These are phyloP conservation scores for Tetragonula clypearis DNA, from an alignment of 1,140 invertebrate species.

Conservation along the genomic window DNA sequence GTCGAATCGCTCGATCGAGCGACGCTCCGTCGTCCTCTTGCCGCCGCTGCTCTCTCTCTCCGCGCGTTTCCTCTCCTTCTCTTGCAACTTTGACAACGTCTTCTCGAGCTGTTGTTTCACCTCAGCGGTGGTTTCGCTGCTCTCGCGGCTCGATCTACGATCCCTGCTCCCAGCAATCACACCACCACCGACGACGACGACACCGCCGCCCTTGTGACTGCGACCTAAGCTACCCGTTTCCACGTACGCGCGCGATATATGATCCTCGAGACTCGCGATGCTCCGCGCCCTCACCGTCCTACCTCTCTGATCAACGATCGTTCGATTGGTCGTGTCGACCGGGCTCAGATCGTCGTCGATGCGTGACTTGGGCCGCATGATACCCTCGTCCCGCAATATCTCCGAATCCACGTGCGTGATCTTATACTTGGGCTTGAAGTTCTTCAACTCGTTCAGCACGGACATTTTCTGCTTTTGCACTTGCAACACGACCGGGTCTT, in stretches of 20 bases:
- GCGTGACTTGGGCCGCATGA: constrained; percentile 79
- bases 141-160: constrained; percentile 56
- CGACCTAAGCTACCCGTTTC: constrained; percentile 79
- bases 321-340: constrained; percentile 63
- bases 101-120: constrained; percentile 36
- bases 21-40: constrained; percentile 66
- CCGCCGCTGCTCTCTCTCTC: constrained; percentile 71
- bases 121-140: constrained; percentile 11
- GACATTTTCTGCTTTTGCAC: constrained; percentile 80
- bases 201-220: constrained; percentile 54
- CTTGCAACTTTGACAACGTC: constrained; percentile 65
- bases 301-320: constrained; percentile 46
- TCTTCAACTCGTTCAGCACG: constrained; percentile 78
- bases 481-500: constrained; percentile 77
- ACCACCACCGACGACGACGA: neutral
- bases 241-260: constrained; percentile 58
- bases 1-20: constrained; percentile 73
- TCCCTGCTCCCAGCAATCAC: constrained; percentile 45
- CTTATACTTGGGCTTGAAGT: constrained; percentile 77
- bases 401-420: constrained; percentile 81
- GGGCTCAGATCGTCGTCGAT: constrained; percentile 79
- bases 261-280: constrained; percentile 77
- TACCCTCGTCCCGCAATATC: constrained; percentile 79
- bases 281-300: constrained; percentile 74
- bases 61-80: constrained; percentile 73